phyloP scores from a whole-genome alignment of 2,797 vertebrate species.

The Syngnathus rostellatus region DNA sequence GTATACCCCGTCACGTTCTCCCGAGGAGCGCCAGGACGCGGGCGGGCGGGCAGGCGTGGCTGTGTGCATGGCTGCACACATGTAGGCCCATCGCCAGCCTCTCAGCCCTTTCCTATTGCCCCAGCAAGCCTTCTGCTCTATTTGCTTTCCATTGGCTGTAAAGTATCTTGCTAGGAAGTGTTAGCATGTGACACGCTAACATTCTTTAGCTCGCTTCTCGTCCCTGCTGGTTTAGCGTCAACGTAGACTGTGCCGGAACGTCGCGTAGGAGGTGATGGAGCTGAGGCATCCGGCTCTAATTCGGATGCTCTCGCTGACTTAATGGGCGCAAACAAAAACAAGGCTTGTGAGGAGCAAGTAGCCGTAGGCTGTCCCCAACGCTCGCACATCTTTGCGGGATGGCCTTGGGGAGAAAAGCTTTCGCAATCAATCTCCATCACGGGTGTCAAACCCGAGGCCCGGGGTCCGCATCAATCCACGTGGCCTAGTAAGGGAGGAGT shows the following conservation, averaged over 20 bases:
- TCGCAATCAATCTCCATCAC: background rate
- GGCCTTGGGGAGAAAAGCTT: background rate
- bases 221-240: background rate
- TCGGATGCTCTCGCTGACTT: background rate
- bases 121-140: background rate
- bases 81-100: slow-evolving; percentile 5
- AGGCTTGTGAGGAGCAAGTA: background rate
- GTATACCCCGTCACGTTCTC: slow-evolving; percentile 33
- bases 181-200: background rate
- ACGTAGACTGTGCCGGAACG: background rate
- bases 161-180: background rate
- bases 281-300: background rate
- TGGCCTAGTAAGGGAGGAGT: background rate
- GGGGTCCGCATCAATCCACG: background rate
- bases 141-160: background rate
- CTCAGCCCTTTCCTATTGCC: background rate
- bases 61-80: slow-evolving; percentile 13
- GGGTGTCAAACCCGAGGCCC: background rate
- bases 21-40: slow-evolving; percentile 6
- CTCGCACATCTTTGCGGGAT: background rate
- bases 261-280: background rate
- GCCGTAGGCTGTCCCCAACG: background rate
- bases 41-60: background rate
- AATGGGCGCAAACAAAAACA: background rate
- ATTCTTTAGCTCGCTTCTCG: no score